Evolutionary conservation across 2,888 invertebrate species (phyloP), one percentile per base, ranked within the genome.

Genomic region (Keiferia lycopersicella): DNA sequence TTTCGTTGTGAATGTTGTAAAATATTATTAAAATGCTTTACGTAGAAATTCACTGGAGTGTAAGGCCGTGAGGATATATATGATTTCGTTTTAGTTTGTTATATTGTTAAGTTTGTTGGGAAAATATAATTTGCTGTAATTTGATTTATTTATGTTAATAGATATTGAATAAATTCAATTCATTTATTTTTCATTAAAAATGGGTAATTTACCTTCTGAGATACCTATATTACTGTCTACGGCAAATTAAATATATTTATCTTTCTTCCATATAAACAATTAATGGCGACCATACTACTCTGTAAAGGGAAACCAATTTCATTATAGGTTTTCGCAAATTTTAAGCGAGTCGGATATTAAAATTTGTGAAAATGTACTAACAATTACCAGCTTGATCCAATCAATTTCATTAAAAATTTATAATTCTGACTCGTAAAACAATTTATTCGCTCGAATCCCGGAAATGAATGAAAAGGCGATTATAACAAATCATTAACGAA

Each of bases 401-500:
- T 34, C 10, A 8, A 45, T 26, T 51, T n/a, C 22, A 20, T n/a
- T 58, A 22, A 8, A 45, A 59, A 3, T 45, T 18, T 39, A 39
- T 7, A 26, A 39, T 4, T 45, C 45, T 18, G 12, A 41, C 12
- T 22, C 45, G 39, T 14, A 20, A 39, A 59, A 59, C 59, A 59
- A 34, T 34, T 34, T 34, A 34, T 59, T 59, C 8, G 41, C 22
- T 22, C 38, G 41, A 45, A 59, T 20, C 22, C 58, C 20, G 58
- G 20, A 59, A 59, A 14, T 2, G 20, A 22, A 16, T 59, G 41
- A 59, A 59, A 22, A 59, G 38, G 41, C 18, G 59, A 45, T 41
- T 58, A 30, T n/a, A 59, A 59, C 59, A 59, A 59, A 59, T 59
- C 59, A 59, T 59, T 59, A 59, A 59, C 59, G 45, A 59, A 22